These are phyloP conservation scores for Patella pellucida DNA, from an alignment of 2,888 invertebrate genomes.

Conservation along the genomic window DNA sequence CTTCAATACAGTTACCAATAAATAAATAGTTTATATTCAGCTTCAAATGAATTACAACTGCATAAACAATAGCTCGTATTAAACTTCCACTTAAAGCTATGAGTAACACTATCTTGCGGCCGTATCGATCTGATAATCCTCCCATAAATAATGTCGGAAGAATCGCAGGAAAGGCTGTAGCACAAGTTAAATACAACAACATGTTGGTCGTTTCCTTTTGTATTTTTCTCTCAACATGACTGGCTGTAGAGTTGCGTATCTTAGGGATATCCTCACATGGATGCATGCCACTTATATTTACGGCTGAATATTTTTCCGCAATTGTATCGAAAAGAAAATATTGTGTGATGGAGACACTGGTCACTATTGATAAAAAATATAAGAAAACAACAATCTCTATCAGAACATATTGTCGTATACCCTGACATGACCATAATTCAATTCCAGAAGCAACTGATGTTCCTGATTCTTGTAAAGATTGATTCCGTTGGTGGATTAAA, in stretches of 20 bases:
- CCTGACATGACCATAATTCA: background rate
- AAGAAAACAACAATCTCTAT: conserved; percentile 9
- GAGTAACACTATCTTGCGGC: conserved; percentile 34
- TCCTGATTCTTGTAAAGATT: background rate
- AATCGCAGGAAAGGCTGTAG: conserved; percentile 26
- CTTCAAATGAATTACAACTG: conserved; percentile 22
- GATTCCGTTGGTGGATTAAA: background rate
- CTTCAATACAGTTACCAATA: conserved; percentile 32
- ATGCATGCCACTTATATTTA: conserved; percentile 14
- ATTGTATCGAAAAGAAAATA: conserved; percentile 18
- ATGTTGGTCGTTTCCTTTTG: conserved; percentile 24
- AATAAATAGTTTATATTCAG: conserved; percentile 25
- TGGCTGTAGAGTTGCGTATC: conserved; percentile 10
- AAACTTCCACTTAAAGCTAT: conserved; percentile 34
- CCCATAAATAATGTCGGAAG: conserved; percentile 36
- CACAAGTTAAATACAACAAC: conserved; percentile 24
- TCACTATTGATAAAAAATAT: background rate
- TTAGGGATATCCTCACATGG: conserved; percentile 15
- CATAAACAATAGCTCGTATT: conserved; percentile 30
- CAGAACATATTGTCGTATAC: conserved; percentile 9
- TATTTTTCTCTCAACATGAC: conserved; percentile 8
- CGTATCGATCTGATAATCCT: conserved; percentile 32
- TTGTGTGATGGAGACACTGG: conserved; percentile 3
- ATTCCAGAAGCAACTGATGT: too few species aligned
- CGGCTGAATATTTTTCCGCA: background rate